Evolutionary conservation across 1,140 invertebrate species (phyloP).

Genomic region (Cyclargus thomasi): DNA sequence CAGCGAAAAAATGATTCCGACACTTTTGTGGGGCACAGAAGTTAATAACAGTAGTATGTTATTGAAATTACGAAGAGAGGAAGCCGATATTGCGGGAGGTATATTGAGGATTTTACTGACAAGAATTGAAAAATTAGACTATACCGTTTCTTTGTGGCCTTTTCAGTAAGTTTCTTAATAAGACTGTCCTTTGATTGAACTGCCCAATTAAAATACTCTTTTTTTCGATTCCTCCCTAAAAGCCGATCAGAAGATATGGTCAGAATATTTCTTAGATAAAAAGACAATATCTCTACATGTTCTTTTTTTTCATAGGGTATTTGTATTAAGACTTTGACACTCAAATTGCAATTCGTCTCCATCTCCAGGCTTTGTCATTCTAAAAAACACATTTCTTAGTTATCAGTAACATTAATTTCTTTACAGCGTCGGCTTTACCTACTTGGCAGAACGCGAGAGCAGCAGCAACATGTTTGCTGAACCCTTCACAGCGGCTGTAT

Average conservation of each 20-base stretch:
- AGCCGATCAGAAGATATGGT: too few relatives aligned
- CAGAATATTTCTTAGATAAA: too few relatives aligned
- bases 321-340: too few relatives aligned
- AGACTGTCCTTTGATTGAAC: too few relatives aligned
- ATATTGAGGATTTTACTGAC: constrained; percentile 37
- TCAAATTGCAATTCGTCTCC: too few relatives aligned
- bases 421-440: constrained; percentile 54
- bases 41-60: constrained; percentile 51
- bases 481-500: constrained; percentile 47
- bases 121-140: constrained; percentile 41
- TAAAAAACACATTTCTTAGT: too few relatives aligned
- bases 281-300: too few relatives aligned
- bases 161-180: constrained; percentile 47
- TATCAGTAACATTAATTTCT: not conserved
- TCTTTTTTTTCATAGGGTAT: too few relatives aligned
- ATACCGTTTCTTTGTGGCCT: constrained; percentile 50
- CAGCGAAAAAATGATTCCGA: constrained; percentile 42
- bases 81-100: constrained; percentile 41
- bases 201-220: too few relatives aligned
- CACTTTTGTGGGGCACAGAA: constrained; percentile 41
- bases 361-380: too few relatives aligned
- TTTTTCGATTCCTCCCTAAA: too few relatives aligned
- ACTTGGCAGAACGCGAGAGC: constrained; percentile 53
- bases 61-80: constrained; percentile 33
- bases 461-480: constrained; percentile 58